A percentile compares a stretch with the other conserved stretches of the same genome.
Conservation (phyloP, 2,797 vertebrate species). For the Simalia tracyae region DNA sequence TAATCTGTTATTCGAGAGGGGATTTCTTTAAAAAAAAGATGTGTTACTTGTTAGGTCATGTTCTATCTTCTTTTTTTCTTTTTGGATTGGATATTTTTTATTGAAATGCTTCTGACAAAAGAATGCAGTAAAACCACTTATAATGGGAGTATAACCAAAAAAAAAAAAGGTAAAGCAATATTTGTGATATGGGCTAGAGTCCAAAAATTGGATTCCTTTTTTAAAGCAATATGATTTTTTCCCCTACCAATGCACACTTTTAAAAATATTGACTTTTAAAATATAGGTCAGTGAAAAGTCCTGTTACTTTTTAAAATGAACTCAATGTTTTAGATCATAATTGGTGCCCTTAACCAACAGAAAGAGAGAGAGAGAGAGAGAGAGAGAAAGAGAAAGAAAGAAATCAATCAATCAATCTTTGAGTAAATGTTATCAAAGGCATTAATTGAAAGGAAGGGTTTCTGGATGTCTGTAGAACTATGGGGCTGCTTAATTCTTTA, state of each 20-base stretch:
- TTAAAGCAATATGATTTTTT: not conserved
- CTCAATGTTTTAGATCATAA: not conserved
- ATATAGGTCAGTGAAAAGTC: not conserved
- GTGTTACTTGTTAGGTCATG: constrained; percentile 48
- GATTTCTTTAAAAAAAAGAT: constrained; percentile 11
- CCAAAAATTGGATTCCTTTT: constrained; percentile 22
- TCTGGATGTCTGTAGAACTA: constrained; percentile 33
- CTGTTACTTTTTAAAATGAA: not conserved
- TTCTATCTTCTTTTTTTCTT: constrained; percentile 17
- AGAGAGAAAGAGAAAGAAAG: not conserved
- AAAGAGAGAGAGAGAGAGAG: no score
- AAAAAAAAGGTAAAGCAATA: constrained; percentile 26
- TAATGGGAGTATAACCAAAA: constrained; percentile 36
- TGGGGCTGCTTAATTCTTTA: not conserved
- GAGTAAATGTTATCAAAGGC: constrained; percentile 42
- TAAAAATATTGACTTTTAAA: not conserved
- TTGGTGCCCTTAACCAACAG: not conserved
- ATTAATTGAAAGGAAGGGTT: constrained; percentile 25
- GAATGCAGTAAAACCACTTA: constrained; percentile 62
- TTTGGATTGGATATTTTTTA: constrained; percentile 41
- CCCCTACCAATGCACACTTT: not conserved
- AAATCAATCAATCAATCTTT: no score
- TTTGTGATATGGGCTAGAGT: constrained; percentile 34
- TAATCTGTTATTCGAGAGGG: accelerated
- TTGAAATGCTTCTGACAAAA: constrained; percentile 52